Conservation (phyloP, 2,113 vertebrate genomes). For the Triplophysa dalaica region DNA sequence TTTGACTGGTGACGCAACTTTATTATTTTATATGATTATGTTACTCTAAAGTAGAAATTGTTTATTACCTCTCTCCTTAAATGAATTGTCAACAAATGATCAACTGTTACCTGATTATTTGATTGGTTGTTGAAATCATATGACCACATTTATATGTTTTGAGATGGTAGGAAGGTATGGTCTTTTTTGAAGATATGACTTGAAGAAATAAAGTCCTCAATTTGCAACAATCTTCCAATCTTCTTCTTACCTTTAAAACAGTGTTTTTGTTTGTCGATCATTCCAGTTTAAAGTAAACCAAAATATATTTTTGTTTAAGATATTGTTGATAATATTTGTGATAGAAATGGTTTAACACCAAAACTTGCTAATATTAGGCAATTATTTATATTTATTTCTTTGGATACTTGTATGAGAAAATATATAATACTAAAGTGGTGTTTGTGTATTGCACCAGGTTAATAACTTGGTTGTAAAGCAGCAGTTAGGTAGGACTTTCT, state of each 20-base stretch:
- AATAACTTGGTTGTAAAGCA: not conserved
- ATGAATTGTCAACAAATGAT: not conserved
- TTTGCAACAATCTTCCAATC: not conserved
- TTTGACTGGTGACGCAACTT: conserved; percentile 1
- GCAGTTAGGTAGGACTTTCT: not conserved
- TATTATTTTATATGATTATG: conserved; percentile 28
- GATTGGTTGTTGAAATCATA: not conserved
- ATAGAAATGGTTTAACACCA: not conserved
- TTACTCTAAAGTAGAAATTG: not conserved
- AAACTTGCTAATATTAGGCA: not conserved
- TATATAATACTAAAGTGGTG: not conserved
- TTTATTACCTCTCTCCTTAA: not conserved
- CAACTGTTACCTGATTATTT: not conserved
- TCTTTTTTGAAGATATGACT: not conserved
- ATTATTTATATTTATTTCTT: not conserved
- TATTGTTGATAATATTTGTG: not conserved
- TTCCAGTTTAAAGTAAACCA: not conserved
- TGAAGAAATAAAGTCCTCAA: not conserved
- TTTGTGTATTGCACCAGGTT: not conserved
- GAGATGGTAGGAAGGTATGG: not conserved
- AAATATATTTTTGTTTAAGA: not conserved
- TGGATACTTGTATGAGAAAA: not conserved
- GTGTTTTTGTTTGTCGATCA: not conserved
- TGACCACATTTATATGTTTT: conserved; percentile 6
- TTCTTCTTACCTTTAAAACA: not conserved